These are phyloP conservation scores for Cataglyphis cursor DNA, from an alignment of 2,888 invertebrate genomes.

Conservation along the genomic window DNA sequence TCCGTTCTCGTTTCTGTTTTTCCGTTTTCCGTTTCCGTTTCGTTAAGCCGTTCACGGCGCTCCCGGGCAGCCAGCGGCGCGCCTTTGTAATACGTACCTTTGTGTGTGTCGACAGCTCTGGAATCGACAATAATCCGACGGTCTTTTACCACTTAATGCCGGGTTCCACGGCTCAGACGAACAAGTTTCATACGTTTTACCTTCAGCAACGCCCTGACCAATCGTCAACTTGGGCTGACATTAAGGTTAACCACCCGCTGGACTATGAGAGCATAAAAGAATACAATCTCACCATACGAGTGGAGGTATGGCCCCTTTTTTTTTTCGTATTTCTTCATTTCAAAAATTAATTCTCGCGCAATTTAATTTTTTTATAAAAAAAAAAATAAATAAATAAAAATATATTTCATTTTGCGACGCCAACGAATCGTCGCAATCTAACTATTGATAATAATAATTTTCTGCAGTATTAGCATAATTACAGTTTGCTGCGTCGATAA, in stretches of 20 bases:
- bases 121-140: conserved; percentile 98
- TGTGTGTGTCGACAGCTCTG: conserved; percentile 91
- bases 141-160: conserved; percentile 98
- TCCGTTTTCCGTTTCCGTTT: conserved; percentile 82
- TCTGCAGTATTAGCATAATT: not conserved
- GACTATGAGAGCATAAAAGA: conserved; percentile 98
- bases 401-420: not conserved
- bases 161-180: conserved; percentile 98
- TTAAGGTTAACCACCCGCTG: conserved; percentile 97
- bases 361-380: not conserved
- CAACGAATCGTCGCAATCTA: not conserved
- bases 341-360: not conserved
- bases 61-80: conserved; percentile 37
- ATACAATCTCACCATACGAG: conserved; percentile 97
- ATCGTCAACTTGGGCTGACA: conserved; percentile 97
- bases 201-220: conserved; percentile 97
- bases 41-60: conserved; percentile 69
- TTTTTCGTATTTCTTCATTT: not conserved
- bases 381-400: not conserved
- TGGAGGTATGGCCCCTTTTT: conserved; percentile 91
- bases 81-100: conserved; percentile 65
- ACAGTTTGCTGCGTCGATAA: not conserved
- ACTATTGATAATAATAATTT: not conserved
- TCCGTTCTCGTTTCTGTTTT: conserved; percentile 84
- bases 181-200: conserved; percentile 98